These are phyloP conservation scores for Anneissia japonica DNA, from an alignment of 35 echinoderm and acorn worm species.

Conservation along the genomic window DNA sequence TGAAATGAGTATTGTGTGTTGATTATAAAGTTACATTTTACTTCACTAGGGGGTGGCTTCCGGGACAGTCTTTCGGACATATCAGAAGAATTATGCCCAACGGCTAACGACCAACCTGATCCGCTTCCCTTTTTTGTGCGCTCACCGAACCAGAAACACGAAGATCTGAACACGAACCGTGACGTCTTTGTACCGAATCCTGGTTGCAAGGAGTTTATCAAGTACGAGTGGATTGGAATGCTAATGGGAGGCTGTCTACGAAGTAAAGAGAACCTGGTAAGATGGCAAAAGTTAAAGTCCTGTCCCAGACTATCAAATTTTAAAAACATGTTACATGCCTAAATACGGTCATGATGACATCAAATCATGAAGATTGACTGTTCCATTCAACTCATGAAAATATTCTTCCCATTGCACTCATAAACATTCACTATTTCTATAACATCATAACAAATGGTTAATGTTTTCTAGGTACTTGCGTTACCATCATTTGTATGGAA, in stretches of 20 bases:
- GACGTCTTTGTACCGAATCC: slow-evolving; percentile 90
- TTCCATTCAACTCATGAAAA: no score
- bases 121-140: slow-evolving; percentile 87
- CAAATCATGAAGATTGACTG: no score
- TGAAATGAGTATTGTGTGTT: no score
- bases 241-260: slow-evolving; percentile 92
- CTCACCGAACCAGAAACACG: slow-evolving; percentile 86
- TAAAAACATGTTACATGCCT: no score
- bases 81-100: slow-evolving; percentile 90
- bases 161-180: slow-evolving; percentile 83
- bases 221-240: slow-evolving; percentile 98
- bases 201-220: slow-evolving; percentile 66
- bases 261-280: slow-evolving; percentile 92
- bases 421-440: no score
- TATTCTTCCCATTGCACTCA: no score
- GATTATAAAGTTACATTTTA: no score
- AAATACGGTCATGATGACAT: no score
- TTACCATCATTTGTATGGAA: slow-evolving; percentile 94
- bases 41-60: slow-evolving; percentile 95
- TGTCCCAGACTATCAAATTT: no score
- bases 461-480: slow-evolving; percentile 79
- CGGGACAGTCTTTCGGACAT: slow-evolving; percentile 88
- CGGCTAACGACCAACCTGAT: slow-evolving; percentile 54
- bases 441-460: no score
- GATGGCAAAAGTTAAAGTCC: no score